Conservation (phyloP, 2,113 vertebrate species). For the Psittacara wagleri region DNA sequence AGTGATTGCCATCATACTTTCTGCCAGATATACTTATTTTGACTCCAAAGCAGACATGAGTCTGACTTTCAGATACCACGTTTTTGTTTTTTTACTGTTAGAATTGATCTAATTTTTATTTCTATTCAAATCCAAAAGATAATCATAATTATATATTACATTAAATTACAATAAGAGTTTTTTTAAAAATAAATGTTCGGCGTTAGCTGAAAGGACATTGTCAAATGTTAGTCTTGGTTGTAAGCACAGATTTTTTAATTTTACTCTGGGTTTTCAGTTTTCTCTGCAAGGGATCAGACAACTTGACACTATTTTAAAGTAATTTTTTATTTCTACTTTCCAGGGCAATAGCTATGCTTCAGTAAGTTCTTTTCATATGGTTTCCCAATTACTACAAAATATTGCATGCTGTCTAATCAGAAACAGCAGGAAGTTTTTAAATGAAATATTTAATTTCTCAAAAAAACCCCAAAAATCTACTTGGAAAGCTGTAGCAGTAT, state of each 20-base stretch:
- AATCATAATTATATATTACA: background rate
- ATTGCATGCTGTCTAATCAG: background rate
- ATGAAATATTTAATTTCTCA: background rate
- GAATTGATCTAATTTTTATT: background rate
- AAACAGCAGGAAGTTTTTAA: background rate
- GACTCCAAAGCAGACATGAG: background rate
- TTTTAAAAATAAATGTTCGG: background rate
- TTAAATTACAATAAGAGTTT: background rate
- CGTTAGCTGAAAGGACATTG: background rate
- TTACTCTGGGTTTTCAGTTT: background rate
- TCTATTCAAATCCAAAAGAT: background rate
- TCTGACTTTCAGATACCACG: background rate
- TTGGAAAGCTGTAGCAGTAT: background rate
- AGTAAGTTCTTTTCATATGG: background rate
- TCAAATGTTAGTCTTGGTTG: background rate
- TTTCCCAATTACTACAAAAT: conserved; percentile 1
- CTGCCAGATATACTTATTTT: background rate
- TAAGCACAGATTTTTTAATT: background rate
- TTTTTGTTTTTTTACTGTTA: background rate
- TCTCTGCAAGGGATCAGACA: background rate
- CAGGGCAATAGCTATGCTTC: background rate
- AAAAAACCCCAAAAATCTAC: background rate
- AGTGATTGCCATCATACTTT: too few relatives aligned
- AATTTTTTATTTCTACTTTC: background rate
- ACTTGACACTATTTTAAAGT: background rate